Evolutionary conservation across 2,113 vertebrate species (phyloP).

Genomic region (Camelus bactrianus): DNA sequence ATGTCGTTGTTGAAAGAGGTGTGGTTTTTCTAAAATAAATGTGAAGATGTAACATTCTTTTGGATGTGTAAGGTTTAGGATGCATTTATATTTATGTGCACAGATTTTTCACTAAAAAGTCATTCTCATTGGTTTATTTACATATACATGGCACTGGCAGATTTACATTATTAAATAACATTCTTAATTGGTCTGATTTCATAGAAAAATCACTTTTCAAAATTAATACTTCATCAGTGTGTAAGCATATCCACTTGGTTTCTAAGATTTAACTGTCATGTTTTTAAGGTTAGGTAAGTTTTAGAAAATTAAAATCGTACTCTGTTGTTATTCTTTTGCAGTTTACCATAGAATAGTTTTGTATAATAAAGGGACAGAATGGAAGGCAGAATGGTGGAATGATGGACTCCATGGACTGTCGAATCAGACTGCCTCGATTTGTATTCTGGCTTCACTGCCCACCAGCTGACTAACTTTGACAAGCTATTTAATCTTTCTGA

Average conservation of each 20-base stretch:
- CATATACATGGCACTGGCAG: neutral
- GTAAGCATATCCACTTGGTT: constrained; percentile 36
- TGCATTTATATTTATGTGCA: constrained; percentile 7
- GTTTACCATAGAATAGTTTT: neutral
- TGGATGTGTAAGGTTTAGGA: neutral
- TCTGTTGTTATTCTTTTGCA: constrained; percentile 30
- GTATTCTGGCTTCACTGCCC: neutral
- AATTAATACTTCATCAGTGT: neutral
- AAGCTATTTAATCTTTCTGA: constrained; percentile 4
- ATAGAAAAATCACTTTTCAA: constrained; percentile 47
- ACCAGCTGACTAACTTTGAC: neutral
- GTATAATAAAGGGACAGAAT: neutral
- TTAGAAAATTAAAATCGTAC: constrained; percentile 39
- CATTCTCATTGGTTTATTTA: constrained; percentile 15
- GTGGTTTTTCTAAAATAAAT: constrained; percentile 19
- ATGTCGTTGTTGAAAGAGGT: neutral
- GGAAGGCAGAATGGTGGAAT: neutral
- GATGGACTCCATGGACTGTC: neutral
- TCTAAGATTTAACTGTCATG: neutral
- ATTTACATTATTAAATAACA: constrained; percentile 28
- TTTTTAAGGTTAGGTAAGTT: constrained; percentile 58
- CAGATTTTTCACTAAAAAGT: constrained; percentile 30
- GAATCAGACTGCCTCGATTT: neutral
- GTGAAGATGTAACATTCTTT: neutral
- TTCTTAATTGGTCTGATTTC: constrained; percentile 50